Evolutionary conservation across 1,140 invertebrate species (phyloP).

Genomic region (Drosophila pallidifrons): DNA sequence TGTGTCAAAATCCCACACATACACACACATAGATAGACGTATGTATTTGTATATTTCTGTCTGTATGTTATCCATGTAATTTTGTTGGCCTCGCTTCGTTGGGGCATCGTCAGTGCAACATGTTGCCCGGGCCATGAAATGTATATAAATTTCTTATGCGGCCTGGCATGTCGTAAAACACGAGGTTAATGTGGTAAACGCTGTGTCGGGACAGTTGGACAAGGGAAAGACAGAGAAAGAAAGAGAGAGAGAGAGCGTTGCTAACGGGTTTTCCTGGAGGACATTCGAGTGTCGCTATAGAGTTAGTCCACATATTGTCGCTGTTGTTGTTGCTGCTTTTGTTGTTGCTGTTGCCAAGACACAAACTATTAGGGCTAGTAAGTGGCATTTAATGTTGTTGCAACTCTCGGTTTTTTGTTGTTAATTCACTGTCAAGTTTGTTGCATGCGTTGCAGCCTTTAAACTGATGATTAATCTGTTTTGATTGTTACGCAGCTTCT

Average conservation of each 20-base stretch:
- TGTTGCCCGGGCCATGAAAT: constrained; percentile 78
- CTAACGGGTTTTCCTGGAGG: constrained; percentile 13
- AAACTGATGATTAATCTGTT: constrained; percentile 25
- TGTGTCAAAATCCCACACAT: constrained; percentile 61
- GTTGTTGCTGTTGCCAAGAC: constrained; percentile 49
- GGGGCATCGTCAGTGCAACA: constrained; percentile 73
- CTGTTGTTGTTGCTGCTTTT: too few species aligned
- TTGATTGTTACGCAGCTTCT: constrained; percentile 4
- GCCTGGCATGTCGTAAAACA: constrained; percentile 79
- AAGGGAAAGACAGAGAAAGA: background rate
- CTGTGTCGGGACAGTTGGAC: constrained; percentile 51
- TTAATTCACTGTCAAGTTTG: constrained; percentile 67
- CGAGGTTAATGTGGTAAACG: constrained; percentile 80
- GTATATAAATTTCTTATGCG: constrained; percentile 83
- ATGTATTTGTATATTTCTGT: constrained; percentile 33
- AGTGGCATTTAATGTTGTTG: constrained; percentile 75
- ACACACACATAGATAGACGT: constrained; percentile 9
- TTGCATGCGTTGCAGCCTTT: constrained; percentile 27
- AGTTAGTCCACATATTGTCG: constrained; percentile 57
- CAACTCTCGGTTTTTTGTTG: constrained; percentile 1
- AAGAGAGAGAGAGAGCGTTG: background rate
- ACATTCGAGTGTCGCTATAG: background rate
- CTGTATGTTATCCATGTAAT: constrained; percentile 31
- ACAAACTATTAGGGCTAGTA: constrained; percentile 75
- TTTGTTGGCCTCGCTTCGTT: constrained; percentile 15